Evolutionary conservation across 2,113 vertebrate species (phyloP), one percentile per base, ranked within the genome.

Genomic region (Apteryx owenii): DNA sequence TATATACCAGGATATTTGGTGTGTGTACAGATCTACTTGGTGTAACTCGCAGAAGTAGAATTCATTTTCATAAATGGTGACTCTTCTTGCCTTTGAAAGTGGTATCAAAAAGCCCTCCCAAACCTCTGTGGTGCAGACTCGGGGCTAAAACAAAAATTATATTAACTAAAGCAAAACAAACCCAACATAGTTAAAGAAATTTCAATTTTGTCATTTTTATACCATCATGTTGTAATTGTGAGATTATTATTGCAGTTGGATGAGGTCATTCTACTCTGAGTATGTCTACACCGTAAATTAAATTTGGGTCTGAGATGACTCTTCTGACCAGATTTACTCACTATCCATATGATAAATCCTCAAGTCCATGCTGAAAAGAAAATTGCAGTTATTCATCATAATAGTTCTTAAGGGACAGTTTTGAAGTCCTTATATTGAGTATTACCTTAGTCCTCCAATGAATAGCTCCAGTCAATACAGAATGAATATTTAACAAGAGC

Each of bases 1-100:
- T 90, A 46, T 28, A 95, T 62, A 69, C 95, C 98, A 98, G 98
- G 88, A 95, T 94, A 51, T 85, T 90, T 73, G 70, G 31, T 62
- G 65, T 88, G 88, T 25, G 40, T 60, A 81, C 83, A 78, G 25
- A 42, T 65, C 44, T 71, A 54, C 46, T 84, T 7, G 90, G 18
- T 8, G 62, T 82, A 79, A 90, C 75, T 13, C 14, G 9, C 21
- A 93, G 61, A 93, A 95, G n/a, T 64, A 82, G 68, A 87, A 76
- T 79, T 95, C 58, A 75, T 75, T 60, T 83, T 90, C 81, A 33
- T 92, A 94, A 91, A 58, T 0, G 0, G 10, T 1, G 1, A 79
- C n/a, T 87, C 65, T 81, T 91, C 36, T 85, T 11, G 46, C 22
- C 16, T 7, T 66, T 73, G 86, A 50, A 91, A 89, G 5, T 20